phyloP scores from a whole-genome alignment of 2,113 vertebrate species.

The Paratilapia polleni region DNA sequence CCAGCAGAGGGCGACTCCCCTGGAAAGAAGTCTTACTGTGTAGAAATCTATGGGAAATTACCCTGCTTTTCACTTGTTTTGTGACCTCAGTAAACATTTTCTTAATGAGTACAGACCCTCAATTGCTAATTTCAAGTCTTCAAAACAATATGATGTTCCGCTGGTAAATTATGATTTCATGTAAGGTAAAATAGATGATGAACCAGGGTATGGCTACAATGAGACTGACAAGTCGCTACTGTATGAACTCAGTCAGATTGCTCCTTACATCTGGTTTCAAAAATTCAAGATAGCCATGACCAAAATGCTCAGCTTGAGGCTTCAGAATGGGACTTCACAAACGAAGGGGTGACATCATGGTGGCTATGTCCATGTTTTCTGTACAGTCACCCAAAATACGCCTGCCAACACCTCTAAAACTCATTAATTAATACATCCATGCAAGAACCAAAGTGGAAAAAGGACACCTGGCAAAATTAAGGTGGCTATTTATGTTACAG shows the following conservation, averaged over 20 bases:
- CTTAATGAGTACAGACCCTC: neutral
- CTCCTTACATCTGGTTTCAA: neutral
- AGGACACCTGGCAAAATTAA: neutral
- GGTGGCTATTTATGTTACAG: neutral
- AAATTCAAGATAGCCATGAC: neutral
- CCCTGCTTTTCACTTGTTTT: neutral
- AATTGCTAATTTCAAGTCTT: neutral
- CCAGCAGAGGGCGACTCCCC: neutral
- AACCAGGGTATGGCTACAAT: neutral
- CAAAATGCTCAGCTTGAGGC: neutral
- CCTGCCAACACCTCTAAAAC: neutral
- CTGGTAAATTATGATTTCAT: neutral
- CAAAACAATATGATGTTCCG: neutral
- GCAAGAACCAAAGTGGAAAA: neutral
- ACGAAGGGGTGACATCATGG: neutral
- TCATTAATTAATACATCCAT: neutral
- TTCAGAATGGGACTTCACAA: neutral
- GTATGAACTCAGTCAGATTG: neutral
- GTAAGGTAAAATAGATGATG: neutral
- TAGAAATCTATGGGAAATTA: neutral
- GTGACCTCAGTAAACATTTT: fast-evolving
- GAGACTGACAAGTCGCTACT: neutral
- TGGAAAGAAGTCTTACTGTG: neutral
- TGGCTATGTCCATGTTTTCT: neutral
- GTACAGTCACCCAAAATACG: neutral